Evolutionary conservation across 1,140 invertebrate species (phyloP).

Genomic region (Panagrolaimus sp.): DNA sequence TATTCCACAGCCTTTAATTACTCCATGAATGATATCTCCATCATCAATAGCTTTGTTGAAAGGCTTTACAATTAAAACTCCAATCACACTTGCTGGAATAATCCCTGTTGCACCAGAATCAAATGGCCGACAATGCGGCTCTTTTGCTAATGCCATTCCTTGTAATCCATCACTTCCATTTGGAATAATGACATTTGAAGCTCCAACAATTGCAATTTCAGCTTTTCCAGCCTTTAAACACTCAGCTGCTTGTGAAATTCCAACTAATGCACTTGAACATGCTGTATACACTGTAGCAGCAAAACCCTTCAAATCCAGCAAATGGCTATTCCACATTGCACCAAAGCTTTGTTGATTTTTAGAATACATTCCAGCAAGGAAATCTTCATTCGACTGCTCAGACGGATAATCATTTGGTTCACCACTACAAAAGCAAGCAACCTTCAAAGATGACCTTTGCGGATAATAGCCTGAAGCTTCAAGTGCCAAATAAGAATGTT

Average conservation of each 20-base stretch:
- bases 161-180: constrained; percentile 21
- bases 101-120: constrained; percentile 22
- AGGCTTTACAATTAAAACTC: constrained; percentile 25
- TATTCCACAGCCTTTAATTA: constrained; percentile 18
- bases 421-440: constrained; percentile 23
- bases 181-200: constrained; percentile 15
- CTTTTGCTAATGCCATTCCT: constrained; percentile 20
- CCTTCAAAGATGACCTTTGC: not conserved
- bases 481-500: constrained; percentile 17
- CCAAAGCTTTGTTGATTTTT: constrained; percentile 35
- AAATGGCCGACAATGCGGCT: constrained; percentile 25
- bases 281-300: constrained; percentile 27
- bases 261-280: constrained; percentile 24
- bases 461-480: constrained; percentile 14
- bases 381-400: not conserved
- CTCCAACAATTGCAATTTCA: constrained; percentile 25
- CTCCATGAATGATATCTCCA: constrained; percentile 21
- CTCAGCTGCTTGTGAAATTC: constrained; percentile 21
- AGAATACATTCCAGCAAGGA: not conserved
- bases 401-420: constrained; percentile 19
- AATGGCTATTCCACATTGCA: constrained; percentile 26
- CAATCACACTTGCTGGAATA: constrained; percentile 26
- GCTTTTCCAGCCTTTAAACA: not conserved
- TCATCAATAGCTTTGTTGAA: constrained; percentile 20
- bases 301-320: constrained; percentile 29